Percentiles rank a stretch among this genome's conserved stretches.
Evolutionary conservation across 2,797 vertebrate species (phyloP).

Genomic region (Centroberyx gerrardi): DNA sequence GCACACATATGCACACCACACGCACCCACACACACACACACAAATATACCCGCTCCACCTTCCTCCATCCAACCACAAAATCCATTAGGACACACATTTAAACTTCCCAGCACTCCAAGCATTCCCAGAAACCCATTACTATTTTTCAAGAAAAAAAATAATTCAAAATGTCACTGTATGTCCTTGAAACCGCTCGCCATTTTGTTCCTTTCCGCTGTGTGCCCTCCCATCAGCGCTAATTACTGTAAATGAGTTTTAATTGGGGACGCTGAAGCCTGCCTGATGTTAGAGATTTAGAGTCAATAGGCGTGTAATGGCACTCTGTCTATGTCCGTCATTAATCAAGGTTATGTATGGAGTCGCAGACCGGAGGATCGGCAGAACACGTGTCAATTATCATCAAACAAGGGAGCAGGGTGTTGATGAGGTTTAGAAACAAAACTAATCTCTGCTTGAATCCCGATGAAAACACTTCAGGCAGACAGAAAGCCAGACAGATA

Average conservation of each 20-base stretch:
- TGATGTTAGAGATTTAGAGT: constrained; percentile 79
- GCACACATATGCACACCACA: constrained; percentile 13
- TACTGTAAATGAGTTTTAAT: constrained; percentile 81
- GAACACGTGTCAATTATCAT: constrained; percentile 76
- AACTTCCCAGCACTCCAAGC: constrained; percentile 59
- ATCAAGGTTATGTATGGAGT: constrained; percentile 78
- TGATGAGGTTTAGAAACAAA: constrained; percentile 41
- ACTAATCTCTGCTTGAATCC: constrained; percentile 33
- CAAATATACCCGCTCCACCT: constrained; percentile 24
- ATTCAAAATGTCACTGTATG: constrained; percentile 66
- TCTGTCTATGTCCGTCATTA: constrained; percentile 78
- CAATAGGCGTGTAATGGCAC: constrained; percentile 81
- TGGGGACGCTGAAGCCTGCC: constrained; percentile 76
- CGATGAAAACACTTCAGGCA: neutral
- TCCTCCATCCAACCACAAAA: constrained; percentile 46
- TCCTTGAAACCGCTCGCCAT: constrained; percentile 76
- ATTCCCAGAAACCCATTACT: constrained; percentile 56
- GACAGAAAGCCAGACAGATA: neutral
- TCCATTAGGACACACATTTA: constrained; percentile 56
- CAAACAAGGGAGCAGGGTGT: constrained; percentile 38
- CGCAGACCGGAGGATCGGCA: constrained; percentile 33
- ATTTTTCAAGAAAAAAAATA: constrained; percentile 42
- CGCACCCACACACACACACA: constrained; percentile 18
- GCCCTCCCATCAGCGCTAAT: constrained; percentile 78
- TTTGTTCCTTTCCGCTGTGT: constrained; percentile 64